These are phyloP conservation scores for Halichoeres trimaculatus DNA, from an alignment of 2,113 vertebrate species.

Conservation along the genomic window DNA sequence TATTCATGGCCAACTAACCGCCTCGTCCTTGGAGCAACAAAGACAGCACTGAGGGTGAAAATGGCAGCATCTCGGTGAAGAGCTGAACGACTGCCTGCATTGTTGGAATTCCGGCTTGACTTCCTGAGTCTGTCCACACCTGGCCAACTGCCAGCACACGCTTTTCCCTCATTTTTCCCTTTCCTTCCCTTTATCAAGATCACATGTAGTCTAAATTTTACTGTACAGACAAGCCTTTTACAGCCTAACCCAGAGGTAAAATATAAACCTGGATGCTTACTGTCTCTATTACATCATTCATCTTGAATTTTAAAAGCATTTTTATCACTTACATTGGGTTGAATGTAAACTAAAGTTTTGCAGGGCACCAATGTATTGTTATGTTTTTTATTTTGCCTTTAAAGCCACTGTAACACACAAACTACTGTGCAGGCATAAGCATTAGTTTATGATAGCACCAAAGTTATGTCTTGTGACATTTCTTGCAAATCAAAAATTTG, in stretches of 20 bases:
- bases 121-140: conserved; percentile 81
- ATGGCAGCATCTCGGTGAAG: conserved; percentile 67
- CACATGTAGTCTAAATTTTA: conserved; percentile 59
- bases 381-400: neutral
- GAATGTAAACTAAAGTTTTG: neutral
- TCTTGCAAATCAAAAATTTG: too few relatives aligned
- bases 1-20: conserved; percentile 40
- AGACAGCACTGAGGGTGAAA: conserved; percentile 60
- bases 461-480: neutral
- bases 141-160: conserved; percentile 73
- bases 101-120: conserved; percentile 83
- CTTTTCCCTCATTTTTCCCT: conserved; percentile 44
- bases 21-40: conserved; percentile 44
- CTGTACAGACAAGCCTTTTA: conserved; percentile 45
- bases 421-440: neutral
- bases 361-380: neutral
- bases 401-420: neutral
- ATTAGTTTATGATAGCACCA: neutral
- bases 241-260: conserved; percentile 29
- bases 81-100: conserved; percentile 78
- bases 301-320: neutral
- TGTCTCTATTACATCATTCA: conserved; percentile 27
- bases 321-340: neutral
- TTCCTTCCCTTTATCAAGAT: conserved; percentile 66
- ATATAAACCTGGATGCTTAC: conserved; percentile 24